Evolutionary conservation across 2,113 vertebrate genomes (phyloP), one percentile per base, ranked within the genome.

Genomic region (Indri indri): DNA sequence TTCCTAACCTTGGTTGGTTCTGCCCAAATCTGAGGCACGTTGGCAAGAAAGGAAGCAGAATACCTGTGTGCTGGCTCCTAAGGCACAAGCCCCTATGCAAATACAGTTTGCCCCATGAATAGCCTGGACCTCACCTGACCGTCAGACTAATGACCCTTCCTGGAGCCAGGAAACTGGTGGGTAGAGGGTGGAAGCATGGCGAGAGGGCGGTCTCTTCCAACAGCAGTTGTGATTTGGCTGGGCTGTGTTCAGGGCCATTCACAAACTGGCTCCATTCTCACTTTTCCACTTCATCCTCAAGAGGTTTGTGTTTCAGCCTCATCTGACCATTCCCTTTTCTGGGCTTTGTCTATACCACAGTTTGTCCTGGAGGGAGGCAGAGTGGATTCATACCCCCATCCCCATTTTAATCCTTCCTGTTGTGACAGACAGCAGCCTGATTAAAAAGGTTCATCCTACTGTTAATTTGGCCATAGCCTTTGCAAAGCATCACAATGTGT

Each of bases 341-440:
- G n/a, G 30, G 34, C 23, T 32, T 3, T 80, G 42, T 59, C 1
- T 22, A 37, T 0, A 13, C 52, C 11, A 54, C 61, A 63, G 17
- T 52, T 47, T 73, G 18, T 22, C 47, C 22, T 23, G 66, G 11
- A 7, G 80, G 52, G 52, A 80, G 74, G 27, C 37, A 80, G 6
- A 13, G 14, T 61, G 47, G 30, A n/a, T 74, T 63, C 34, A 40
- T 25, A 10, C 2, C 3, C 22, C 1, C 14, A 2, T 1, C 25
- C 59, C 25, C 13, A 57, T 73, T 93, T n/a, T 79, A 85, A 63
- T 61, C 20, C 59, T 95, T 86, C 47, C 68, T 85, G 6, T 91
- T 95, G 54, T 95, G 57, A 89, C 8, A 93, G 54, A 42, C 7
- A 74, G 96, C 82, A 74, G 47, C 20, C 23, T 82, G 61, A 94